These are phyloP conservation scores for Agrilus planipennis DNA, from an alignment of 1,140 invertebrate genomes.

Conservation along the genomic window DNA sequence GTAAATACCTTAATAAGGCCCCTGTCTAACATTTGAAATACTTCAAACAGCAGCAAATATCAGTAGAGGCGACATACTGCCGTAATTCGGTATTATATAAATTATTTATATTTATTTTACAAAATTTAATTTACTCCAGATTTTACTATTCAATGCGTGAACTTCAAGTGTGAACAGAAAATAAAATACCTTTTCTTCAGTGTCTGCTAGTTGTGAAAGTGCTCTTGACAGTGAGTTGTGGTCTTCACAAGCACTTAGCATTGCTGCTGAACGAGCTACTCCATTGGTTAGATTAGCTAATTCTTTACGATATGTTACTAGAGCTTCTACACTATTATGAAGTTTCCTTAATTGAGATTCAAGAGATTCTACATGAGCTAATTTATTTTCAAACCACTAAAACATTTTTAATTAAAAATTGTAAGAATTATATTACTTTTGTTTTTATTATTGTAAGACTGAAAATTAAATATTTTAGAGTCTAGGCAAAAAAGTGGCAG, in stretches of 20 bases:
- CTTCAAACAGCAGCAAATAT: no score
- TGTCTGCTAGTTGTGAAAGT: constrained; percentile 85
- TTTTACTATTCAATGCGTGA: no score
- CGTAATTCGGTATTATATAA: no score
- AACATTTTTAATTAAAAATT: constrained; percentile 11
- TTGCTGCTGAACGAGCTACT: constrained; percentile 79
- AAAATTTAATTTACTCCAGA: constrained; percentile 7
- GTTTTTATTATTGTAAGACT: no score
- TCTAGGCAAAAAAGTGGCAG: no score
- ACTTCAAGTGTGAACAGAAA: no score
- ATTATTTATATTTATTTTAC: constrained; percentile 1
- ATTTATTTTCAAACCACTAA: constrained; percentile 98
- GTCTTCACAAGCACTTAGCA: constrained; percentile 90
- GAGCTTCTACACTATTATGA: constrained; percentile 74
- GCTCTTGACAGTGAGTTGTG: constrained; percentile 86
- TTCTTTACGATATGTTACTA: constrained; percentile 80
- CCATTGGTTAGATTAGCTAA: constrained; percentile 64
- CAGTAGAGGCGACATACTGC: no score
- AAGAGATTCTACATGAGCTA: constrained; percentile 80
- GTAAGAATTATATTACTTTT: constrained; percentile 2
- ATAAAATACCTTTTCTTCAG: constrained; percentile 66
- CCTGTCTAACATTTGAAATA: no score
- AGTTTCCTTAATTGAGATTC: constrained; percentile 83
- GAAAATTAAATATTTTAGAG: no score
- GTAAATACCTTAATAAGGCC: no score